These are phyloP conservation scores for Rhamphomyia laevipes DNA, from an alignment of 2,888 invertebrate genomes.

Conservation along the genomic window DNA sequence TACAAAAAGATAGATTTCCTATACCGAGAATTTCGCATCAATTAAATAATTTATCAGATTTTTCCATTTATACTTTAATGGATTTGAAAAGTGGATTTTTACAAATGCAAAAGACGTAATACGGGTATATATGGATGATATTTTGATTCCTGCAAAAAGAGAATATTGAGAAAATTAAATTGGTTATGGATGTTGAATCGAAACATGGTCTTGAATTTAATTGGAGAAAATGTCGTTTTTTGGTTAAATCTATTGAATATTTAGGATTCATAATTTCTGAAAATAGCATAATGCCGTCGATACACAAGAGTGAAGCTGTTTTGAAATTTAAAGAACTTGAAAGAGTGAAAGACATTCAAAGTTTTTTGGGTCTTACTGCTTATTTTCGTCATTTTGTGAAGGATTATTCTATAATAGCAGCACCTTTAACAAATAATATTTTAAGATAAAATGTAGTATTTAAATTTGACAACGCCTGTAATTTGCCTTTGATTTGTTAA, in stretches of 20 bases:
- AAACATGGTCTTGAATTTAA: conserved; percentile 12
- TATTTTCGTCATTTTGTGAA: conserved; percentile 21
- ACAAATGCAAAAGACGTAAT: conserved; percentile 18
- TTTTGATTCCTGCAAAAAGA: conserved; percentile 13
- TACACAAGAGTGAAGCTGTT: conserved; percentile 17
- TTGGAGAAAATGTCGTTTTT: conserved; percentile 14
- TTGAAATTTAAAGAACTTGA: conserved; percentile 17
- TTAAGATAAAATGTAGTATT: not conserved
- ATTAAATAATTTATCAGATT: conserved; percentile 21
- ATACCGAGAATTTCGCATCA: conserved; percentile 23
- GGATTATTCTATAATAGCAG: conserved; percentile 17
- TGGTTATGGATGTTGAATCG: conserved; percentile 9
- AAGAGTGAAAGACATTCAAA: conserved; percentile 19
- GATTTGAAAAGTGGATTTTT: conserved; percentile 27
- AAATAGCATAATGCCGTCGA: conserved; percentile 16
- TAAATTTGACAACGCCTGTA: not conserved
- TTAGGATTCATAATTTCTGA: conserved; percentile 14
- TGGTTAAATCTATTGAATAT: conserved; percentile 13
- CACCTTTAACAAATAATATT: conserved; percentile 16
- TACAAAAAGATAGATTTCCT: conserved; percentile 21
- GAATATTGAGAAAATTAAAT: conserved; percentile 8
- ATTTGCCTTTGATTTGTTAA: not conserved
- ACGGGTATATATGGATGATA: conserved; percentile 10
- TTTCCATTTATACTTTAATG: conserved; percentile 21
- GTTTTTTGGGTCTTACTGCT: conserved; percentile 22